Conservation (phyloP, 2,797 vertebrate genomes). For the Lacerta agilis region DNA sequence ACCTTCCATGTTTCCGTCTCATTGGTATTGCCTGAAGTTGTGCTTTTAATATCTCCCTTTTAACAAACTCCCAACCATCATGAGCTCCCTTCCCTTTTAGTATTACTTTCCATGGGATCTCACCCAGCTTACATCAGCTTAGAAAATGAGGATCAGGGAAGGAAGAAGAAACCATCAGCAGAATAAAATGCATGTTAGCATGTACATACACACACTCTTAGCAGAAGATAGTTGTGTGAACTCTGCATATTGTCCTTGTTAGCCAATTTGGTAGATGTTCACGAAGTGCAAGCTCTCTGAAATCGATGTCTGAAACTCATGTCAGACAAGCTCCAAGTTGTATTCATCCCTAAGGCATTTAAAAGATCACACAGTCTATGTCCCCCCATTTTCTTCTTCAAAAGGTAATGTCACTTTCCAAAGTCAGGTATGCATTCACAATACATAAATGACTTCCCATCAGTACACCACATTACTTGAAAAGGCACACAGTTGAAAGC, state of each 20-base stretch:
- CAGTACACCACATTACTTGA: background rate
- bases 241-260: background rate
- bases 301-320: background rate
- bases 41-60: no score
- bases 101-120: no score
- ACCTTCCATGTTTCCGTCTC: no score
- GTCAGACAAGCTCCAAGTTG: background rate
- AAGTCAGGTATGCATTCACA: conserved; percentile 9
- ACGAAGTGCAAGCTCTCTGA: background rate
- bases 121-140: no score
- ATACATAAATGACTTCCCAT: conserved; percentile 7
- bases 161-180: background rate
- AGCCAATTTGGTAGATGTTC: background rate
- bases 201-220: background rate
- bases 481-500: background rate
- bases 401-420: conserved; percentile 1
- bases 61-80: no score
- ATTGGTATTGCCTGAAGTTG: no score
- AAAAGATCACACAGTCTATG: background rate
- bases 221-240: background rate
- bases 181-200: background rate
- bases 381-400: conserved; percentile 17
- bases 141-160: background rate
- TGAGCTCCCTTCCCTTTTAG: no score
- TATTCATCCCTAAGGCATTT: background rate